A percentile compares a stretch with the other conserved stretches of the same genome.
These are phyloP conservation scores for Bos javanicus DNA, from an alignment of 2,113 vertebrate species.

Conservation along the genomic window DNA sequence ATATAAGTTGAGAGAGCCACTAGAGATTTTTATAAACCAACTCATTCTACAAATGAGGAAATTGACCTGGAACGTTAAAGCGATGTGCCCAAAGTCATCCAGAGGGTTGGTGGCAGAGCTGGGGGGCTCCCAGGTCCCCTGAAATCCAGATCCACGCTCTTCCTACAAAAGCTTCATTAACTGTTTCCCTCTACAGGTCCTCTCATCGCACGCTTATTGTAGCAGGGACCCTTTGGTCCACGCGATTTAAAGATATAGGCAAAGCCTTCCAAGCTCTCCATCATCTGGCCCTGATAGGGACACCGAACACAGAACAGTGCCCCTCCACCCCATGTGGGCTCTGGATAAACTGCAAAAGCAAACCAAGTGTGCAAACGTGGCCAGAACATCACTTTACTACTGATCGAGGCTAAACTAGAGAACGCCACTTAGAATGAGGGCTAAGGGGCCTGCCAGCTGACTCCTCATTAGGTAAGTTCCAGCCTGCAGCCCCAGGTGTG, in stretches of 20 bases:
- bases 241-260: neutral
- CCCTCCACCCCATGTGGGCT: neutral
- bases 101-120: neutral
- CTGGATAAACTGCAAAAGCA: neutral
- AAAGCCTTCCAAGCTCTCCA: neutral
- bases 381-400: neutral
- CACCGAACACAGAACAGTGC: neutral
- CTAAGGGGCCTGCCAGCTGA: neutral
- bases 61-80: neutral
- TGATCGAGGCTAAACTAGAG: neutral
- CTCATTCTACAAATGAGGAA: neutral
- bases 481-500: neutral
- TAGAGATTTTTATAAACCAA: neutral
- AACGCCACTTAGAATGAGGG: neutral
- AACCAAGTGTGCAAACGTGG: neutral
- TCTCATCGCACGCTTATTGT: fast-evolving
- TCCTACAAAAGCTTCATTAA: neutral
- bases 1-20: neutral
- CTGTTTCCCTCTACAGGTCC: neutral
- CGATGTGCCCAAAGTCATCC: neutral
- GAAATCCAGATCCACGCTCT: neutral
- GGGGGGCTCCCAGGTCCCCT: neutral
- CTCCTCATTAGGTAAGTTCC: neutral
- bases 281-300: neutral
- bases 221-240: neutral